Conservation (phyloP, 2,888 invertebrate genomes). For the Andrena trimmerana region DNA sequence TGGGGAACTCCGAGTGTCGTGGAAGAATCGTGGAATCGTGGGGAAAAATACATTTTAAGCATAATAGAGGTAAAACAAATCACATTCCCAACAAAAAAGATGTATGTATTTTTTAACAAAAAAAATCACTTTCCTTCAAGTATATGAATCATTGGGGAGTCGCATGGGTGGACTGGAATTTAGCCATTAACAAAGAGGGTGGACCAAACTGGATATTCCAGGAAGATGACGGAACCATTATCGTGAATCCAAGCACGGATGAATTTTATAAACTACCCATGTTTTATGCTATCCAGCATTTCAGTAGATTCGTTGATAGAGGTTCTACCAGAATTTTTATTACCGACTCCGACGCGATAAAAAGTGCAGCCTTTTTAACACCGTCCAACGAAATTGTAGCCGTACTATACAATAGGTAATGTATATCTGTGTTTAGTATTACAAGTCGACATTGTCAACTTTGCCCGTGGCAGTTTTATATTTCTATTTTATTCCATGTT, state of each 20-base stretch:
- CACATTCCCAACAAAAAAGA: not conserved
- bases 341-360: conserved; percentile 80
- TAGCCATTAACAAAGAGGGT: conserved; percentile 90
- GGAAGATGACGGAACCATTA: conserved; percentile 92
- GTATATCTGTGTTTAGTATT: not conserved
- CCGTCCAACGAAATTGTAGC: conserved; percentile 86
- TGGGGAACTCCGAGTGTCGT: conserved; percentile 85
- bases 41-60: conserved; percentile 88
- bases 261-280: conserved; percentile 96
- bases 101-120: not conserved
- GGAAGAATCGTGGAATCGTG: conserved; percentile 92
- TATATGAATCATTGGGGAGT: conserved; percentile 44
- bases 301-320: conserved; percentile 87
- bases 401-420: conserved; percentile 87
- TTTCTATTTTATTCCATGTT: not conserved
- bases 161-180: conserved; percentile 97
- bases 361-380: conserved; percentile 86
- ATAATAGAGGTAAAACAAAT: conserved; percentile 86
- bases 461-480: too few species aligned
- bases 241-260: conserved; percentile 87
- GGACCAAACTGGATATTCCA: conserved; percentile 94
- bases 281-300: conserved; percentile 94
- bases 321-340: conserved; percentile 40
- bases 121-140: conserved; percentile 16
- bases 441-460: too few species aligned